These are phyloP conservation scores for Xenotilapia caudafasciata DNA, from an alignment of 2,113 vertebrate genomes.

Conservation along the genomic window DNA sequence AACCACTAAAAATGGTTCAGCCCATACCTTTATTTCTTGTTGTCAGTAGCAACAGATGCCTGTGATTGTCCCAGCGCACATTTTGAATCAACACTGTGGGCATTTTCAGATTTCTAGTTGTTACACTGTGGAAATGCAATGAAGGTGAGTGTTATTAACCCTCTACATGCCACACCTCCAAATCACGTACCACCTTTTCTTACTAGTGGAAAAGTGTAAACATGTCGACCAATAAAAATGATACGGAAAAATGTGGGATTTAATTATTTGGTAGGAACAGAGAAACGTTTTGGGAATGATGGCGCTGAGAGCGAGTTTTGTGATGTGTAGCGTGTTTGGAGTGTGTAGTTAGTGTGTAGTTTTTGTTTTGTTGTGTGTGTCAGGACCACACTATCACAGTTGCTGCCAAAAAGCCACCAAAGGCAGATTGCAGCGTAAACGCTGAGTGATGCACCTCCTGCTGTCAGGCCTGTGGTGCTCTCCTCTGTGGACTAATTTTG, in stretches of 20 bases:
- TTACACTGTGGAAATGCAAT: background rate
- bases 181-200: background rate
- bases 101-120: too few relatives aligned
- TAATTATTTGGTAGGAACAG: background rate
- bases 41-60: background rate
- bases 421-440: background rate
- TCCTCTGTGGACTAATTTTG: background rate
- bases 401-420: background rate
- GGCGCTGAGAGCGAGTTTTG: background rate
- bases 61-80: background rate
- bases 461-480: background rate
- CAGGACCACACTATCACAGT: background rate
- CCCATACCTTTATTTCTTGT: background rate
- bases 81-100: background rate
- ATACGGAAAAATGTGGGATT: background rate
- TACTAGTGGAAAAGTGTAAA: background rate
- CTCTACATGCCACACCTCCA: background rate
- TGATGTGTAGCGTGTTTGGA: background rate
- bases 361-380: background rate
- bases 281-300: rapidly evolving
- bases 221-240: background rate
- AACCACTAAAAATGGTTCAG: background rate
- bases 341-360: background rate
- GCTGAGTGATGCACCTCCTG: background rate
- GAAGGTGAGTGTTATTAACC: background rate